Conservation (phyloP, 2,888 invertebrate species). For the Elegia similella region DNA sequence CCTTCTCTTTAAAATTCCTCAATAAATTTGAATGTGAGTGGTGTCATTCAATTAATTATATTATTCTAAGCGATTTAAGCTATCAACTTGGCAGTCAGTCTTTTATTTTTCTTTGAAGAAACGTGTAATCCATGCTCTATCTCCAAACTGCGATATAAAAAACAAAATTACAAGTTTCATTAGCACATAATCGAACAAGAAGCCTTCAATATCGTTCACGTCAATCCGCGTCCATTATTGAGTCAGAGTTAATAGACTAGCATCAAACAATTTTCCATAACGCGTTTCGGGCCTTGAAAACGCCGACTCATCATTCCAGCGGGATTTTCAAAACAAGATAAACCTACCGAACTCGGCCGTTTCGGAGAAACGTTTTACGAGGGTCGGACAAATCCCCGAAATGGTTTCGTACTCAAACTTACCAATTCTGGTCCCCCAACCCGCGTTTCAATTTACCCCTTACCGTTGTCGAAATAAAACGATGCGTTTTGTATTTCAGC, state of each 20-base stretch:
- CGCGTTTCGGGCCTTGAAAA: conserved; percentile 38
- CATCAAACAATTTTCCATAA: conserved; percentile 43
- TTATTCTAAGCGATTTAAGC: no score
- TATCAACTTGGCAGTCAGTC: no score
- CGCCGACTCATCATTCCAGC: conserved; percentile 46
- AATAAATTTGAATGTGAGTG: no score
- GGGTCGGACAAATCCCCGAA: conserved; percentile 63
- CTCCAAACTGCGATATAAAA: neutral
- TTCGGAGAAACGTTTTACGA: conserved; percentile 61
- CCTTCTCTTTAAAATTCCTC: no score
- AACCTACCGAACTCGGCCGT: conserved; percentile 43
- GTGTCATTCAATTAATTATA: no score
- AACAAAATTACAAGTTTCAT: conserved; percentile 11
- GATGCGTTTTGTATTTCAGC: conserved; percentile 54
- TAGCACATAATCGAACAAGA: conserved; percentile 2
- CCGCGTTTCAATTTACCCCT: conserved; percentile 68
- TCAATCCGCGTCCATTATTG: conserved; percentile 35
- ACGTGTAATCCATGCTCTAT: no score
- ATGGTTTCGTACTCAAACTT: conserved; percentile 54
- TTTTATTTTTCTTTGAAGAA: no score
- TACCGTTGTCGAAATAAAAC: conserved; percentile 52
- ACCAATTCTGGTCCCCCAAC: conserved; percentile 51
- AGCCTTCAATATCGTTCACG: conserved; percentile 8
- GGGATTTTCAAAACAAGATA: conserved; percentile 59
- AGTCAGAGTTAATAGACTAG: conserved; percentile 37